A percentile compares a stretch with the other conserved stretches of the same genome.
Conservation (phyloP, 2,113 vertebrate species). For the Columba janthina region DNA sequence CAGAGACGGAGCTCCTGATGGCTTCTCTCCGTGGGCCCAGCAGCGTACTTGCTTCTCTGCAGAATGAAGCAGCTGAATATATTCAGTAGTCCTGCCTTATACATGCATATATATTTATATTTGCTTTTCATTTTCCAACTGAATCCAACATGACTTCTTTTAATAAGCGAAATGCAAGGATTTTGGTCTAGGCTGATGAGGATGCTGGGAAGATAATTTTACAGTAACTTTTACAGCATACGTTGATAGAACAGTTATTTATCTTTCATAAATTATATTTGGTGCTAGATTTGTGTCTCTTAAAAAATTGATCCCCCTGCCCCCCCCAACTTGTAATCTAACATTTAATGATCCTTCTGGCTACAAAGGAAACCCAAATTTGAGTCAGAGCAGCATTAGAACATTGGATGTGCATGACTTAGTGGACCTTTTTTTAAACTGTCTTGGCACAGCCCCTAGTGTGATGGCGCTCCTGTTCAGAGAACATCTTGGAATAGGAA, state of each 20-base stretch:
- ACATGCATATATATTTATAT: accelerated
- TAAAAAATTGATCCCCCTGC: neutral
- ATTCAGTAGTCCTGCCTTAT: neutral
- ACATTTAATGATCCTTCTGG: neutral
- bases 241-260: neutral
- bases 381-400: neutral
- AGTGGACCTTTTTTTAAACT: neutral
- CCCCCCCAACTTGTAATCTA: neutral
- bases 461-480: neutral
- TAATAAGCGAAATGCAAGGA: neutral
- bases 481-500: neutral
- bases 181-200: neutral
- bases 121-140: neutral
- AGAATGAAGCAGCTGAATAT: neutral
- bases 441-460: neutral
- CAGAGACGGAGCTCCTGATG: neutral
- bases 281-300: neutral
- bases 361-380: neutral
- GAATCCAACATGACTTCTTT: neutral
- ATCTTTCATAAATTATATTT: neutral
- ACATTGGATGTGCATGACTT: neutral
- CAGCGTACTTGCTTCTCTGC: neutral
- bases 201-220: neutral
- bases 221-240: neutral
- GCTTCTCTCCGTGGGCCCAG: neutral